Evolutionary conservation across 1,140 invertebrate genomes (phyloP), one percentile per base, ranked within the genome.

Genomic region (Trialeurodes vaporariorum): DNA sequence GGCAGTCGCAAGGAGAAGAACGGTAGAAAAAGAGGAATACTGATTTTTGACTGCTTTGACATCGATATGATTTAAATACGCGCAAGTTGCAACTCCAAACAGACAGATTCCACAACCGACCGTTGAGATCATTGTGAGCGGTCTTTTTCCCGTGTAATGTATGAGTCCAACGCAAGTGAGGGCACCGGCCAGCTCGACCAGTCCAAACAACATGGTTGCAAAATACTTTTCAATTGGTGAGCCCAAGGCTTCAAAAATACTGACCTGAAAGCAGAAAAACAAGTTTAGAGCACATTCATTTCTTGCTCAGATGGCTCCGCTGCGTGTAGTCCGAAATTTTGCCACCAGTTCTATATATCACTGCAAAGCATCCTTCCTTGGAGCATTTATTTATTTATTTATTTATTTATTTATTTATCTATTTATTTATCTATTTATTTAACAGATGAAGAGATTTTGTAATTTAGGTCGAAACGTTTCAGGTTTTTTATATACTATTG

Each of bases 221-320:
- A 84, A 83, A 75, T 89, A 90, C 71, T 86, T 84, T 70, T 88
- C 84, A 58, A 91, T 83, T 0, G 88, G 88, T 0, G 87, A 83
- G 25, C 87, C 81, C 21, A 91, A 73, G 25, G 81, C 81, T 25
- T 82, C 79, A 70, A 90, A 90, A 68, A 91, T 88, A 26, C 82
- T 74, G 9, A 76, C 75, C 72, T 75, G 59, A 11, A 69, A 17
- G 17, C 34, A 72, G 59, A 63, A 59, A n/a, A n/a, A n/a, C n/a
- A n/a, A n/a, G n/a, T n/a, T n/a, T n/a, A n/a, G n/a, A n/a, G n/a
- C n/a, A n/a, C n/a, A n/a, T n/a, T n/a, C n/a, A n/a, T n/a, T n/a
- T n/a, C n/a, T n/a, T n/a, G n/a, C n/a, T n/a, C n/a, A n/a, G n/a
- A n/a, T n/a, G n/a, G n/a, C n/a, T n/a, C n/a, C n/a, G n/a, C n/a